These are phyloP conservation scores for Acanthopleura granulata DNA, from an alignment of 2,888 invertebrate species.

Conservation along the genomic window DNA sequence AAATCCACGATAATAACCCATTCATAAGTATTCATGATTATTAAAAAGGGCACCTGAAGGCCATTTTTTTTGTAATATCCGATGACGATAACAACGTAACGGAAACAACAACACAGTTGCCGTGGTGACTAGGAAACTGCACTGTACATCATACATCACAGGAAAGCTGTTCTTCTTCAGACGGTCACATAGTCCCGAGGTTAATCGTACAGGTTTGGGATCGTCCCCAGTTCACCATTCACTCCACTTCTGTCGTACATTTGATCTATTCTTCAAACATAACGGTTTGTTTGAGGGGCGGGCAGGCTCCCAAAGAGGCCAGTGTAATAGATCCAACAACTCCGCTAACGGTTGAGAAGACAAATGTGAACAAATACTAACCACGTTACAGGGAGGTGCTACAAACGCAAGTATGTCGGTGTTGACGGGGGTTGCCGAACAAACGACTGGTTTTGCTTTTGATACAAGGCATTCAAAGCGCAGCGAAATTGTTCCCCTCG, in stretches of 20 bases:
- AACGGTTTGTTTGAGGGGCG: slow-evolving; percentile 1
- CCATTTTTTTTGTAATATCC: too few relatives aligned
- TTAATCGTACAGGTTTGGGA: too few relatives aligned
- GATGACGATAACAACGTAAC: too few relatives aligned
- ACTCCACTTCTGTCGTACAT: not conserved
- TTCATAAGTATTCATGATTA: too few relatives aligned
- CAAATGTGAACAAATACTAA: not conserved
- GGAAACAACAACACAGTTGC: too few relatives aligned
- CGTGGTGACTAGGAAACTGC: too few relatives aligned
- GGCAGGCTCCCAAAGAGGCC: not conserved
- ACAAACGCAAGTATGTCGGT: not conserved
- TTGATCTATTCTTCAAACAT: slow-evolving; percentile 3
- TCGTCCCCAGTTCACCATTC: too few relatives aligned
- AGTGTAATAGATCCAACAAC: slow-evolving; percentile 1
- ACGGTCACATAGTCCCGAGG: too few relatives aligned
- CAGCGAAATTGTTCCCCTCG: not conserved
- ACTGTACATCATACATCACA: too few relatives aligned
- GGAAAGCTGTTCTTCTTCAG: too few relatives aligned
- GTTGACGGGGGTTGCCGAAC: not conserved
- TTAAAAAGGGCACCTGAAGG: too few relatives aligned
- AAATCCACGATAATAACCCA: too few relatives aligned
- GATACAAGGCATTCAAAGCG: slow-evolving; percentile 2
- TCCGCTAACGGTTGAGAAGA: not conserved
- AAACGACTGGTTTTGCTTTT: not conserved
- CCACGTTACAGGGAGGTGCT: not conserved